Evolutionary conservation across 2,888 invertebrate genomes (phyloP).

Genomic region (Oscheius sp.): DNA sequence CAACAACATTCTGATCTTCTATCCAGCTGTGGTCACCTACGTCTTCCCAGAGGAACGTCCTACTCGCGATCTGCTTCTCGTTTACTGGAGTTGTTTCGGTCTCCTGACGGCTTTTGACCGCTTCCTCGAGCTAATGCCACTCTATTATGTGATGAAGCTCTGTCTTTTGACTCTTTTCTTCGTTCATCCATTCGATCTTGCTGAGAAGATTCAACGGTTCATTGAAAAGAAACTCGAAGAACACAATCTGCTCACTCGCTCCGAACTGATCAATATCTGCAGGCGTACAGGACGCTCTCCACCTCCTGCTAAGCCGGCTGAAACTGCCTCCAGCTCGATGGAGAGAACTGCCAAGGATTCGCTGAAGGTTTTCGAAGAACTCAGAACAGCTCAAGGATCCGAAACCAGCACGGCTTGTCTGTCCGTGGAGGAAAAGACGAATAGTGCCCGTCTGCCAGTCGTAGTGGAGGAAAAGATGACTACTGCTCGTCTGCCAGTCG

Average conservation of each 20-base stretch:
- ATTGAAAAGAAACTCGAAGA: background rate
- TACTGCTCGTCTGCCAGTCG: background rate
- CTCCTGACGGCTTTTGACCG: constrained; percentile 37
- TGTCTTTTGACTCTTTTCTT: constrained; percentile 34
- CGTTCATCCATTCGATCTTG: constrained; percentile 33
- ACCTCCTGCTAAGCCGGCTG: background rate
- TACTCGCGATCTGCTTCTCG: constrained; percentile 30
- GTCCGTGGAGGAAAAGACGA: background rate
- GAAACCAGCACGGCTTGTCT: background rate
- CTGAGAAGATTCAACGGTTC: background rate
- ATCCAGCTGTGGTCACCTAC: constrained; percentile 39
- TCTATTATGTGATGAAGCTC: constrained; percentile 44
- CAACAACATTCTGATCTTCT: constrained; percentile 34
- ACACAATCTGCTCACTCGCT: constrained; percentile 1
- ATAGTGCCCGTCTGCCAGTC: constrained; percentile 3
- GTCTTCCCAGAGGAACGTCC: constrained; percentile 42
- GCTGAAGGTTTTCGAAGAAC: no score
- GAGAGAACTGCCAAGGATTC: no score
- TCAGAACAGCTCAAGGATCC: background rate
- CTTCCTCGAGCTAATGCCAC: constrained; percentile 33
- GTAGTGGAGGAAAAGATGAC: background rate
- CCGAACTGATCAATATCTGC: background rate
- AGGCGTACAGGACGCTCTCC: background rate
- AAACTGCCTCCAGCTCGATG: background rate
- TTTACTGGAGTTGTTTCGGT: constrained; percentile 39